These are phyloP conservation scores for Dipus sagitta DNA, from an alignment of 2,797 vertebrate genomes.

Conservation along the genomic window DNA sequence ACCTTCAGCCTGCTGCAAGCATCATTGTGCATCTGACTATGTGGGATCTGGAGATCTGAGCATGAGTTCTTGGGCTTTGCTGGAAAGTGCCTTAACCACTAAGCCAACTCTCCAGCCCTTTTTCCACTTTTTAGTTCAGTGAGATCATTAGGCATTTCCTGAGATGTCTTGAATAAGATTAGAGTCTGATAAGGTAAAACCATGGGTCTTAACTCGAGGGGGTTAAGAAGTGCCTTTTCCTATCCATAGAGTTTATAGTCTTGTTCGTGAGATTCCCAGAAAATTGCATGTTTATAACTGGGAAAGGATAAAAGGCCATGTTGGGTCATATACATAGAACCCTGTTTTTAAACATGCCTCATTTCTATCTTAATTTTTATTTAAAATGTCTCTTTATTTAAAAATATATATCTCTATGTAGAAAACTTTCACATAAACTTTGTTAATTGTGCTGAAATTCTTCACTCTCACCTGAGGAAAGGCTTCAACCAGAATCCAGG, in stretches of 20 bases:
- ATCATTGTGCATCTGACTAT: too few relatives aligned
- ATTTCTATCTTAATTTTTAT: neutral
- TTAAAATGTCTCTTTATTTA: neutral
- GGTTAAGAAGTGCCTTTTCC: too few relatives aligned
- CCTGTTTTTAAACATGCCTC: neutral
- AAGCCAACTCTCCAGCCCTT: too few relatives aligned
- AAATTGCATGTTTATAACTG: neutral
- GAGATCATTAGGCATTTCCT: neutral
- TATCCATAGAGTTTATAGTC: too few relatives aligned
- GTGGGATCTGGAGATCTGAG: too few relatives aligned
- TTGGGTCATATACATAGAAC: neutral
- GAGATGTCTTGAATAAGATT: too few relatives aligned
- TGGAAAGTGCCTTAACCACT: too few relatives aligned
- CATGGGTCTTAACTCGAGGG: neutral
- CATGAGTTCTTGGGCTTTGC: too few relatives aligned
- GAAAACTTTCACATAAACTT: neutral
- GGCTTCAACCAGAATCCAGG: neutral
- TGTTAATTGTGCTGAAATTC: neutral
- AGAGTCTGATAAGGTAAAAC: neutral
- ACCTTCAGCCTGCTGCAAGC: too few relatives aligned
- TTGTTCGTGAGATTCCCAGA: neutral
- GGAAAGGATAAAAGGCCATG: neutral
- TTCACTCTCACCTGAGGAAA: neutral
- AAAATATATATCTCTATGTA: neutral
- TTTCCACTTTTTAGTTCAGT: neutral